Evolutionary conservation across 2,113 vertebrate genomes (phyloP).

Genomic region (Gymnarchus niloticus): DNA sequence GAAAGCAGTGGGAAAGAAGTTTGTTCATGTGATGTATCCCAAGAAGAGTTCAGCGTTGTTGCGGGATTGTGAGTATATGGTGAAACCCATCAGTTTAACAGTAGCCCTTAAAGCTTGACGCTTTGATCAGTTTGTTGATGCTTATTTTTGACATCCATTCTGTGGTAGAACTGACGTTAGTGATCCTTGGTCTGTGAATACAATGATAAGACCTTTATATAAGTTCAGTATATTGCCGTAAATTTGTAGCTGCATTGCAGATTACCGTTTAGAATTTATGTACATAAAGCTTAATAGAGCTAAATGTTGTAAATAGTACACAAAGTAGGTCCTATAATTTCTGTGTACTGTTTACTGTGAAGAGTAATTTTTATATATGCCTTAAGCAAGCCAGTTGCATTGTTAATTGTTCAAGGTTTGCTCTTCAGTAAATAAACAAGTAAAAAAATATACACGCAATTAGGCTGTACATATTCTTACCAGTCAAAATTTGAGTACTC

Average conservation of each 20-base stretch:
- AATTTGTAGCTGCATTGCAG: background rate
- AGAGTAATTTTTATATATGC: background rate
- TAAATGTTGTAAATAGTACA: background rate
- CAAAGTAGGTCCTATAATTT: background rate
- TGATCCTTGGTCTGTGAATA: no score
- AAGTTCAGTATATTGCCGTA: no score
- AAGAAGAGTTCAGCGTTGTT: constrained; percentile 82
- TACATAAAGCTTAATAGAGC: background rate
- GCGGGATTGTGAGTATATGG: constrained; percentile 75
- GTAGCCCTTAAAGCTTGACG: no score
- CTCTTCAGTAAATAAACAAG: background rate
- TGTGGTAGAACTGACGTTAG: no score
- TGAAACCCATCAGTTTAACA: no score
- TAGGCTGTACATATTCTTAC: no score
- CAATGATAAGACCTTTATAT: no score
- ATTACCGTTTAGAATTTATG: background rate
- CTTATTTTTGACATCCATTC: background rate
- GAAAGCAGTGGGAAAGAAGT: constrained; percentile 91
- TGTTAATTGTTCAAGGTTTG: background rate
- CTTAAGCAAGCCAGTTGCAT: background rate
- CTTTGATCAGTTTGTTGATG: no score
- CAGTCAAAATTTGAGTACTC: no score
- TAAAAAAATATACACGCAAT: no score
- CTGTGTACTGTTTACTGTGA: background rate
- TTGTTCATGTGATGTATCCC: constrained; percentile 92